Evolutionary conservation across 2,888 invertebrate genomes (phyloP), one percentile per base, ranked within the genome.

Genomic region (Pristionchus japonicus): DNA sequence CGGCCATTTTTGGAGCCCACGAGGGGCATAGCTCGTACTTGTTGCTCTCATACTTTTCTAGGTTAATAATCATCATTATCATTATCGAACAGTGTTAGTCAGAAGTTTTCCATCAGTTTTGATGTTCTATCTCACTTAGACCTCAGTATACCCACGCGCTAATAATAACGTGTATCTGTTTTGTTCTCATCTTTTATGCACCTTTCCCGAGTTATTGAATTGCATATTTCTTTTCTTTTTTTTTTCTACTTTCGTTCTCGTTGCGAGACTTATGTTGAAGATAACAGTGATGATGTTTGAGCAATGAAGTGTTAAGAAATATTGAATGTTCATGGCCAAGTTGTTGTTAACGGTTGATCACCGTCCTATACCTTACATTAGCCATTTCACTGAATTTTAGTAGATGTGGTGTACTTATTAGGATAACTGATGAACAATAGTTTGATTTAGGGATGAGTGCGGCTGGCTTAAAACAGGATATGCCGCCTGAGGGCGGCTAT

Each of bases 401-500:
- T n/a, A n/a, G n/a, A n/a, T n/a, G n/a, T n/a, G n/a, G n/a, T n/a
- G n/a, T n/a, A n/a, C n/a, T n/a, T n/a, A n/a, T n/a, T n/a, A n/a
- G n/a, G n/a, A n/a, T n/a, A n/a, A n/a, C n/a, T n/a, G n/a, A n/a
- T n/a, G n/a, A 27, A 61, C 61, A 27, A 37, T 34, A 3, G 40
- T 40, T 40, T 6, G 20, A 47, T 86, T 43, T 4, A 61, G 37
- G 52, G 64, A 88, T 80, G 80, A 61, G 61, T 57, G 37, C 88
- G 34, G 88, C 88, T 49, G 64, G 80, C 23, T 89, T 88, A 61
- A 90, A 91, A 94, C 98, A 98, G 95, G 98, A 98, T 95, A 96
- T 98, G 96, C 98, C 98, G 94, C 98, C 98, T 90, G 95, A 96
- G 88, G 98, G 98, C 94, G 98, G 98, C 92, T 98, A 98, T 95